Base-by-base conservation (phyloP, 2,113 vertebrate genomes). In the Nothocercus nigrocapillus region DNA sequence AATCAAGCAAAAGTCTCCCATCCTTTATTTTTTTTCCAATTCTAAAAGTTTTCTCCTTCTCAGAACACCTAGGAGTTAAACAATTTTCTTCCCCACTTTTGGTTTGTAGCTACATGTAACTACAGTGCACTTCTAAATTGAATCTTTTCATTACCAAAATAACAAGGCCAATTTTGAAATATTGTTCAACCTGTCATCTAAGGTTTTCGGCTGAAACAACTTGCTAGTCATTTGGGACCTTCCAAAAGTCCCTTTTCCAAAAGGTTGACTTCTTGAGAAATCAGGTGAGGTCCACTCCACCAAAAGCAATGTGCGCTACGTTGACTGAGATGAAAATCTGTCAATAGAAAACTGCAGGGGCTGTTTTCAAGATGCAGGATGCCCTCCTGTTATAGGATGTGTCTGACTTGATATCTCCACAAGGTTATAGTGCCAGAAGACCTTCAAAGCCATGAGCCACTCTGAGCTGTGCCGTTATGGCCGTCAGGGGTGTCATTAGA, bases 361-460 rank as follows among this genome's bases (percentile, higher is more conserved):
- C 28, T 53, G 36, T 22, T 38, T 74, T 6, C n/a, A 74, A 67
- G 69, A 13, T 58, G 9, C 44, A 63, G 34, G 25, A 13, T 67
- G 47, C 13, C 24, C 6, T 86, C 72, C 44, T 82, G 44, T 21
- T 36, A 18, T 11, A 28, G 70, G 36, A 13, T 12, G 40, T 0
- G 0, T 53, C 63, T 69, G 68, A 73, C 45, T 34, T 8, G 6
- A 11, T 10, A 38, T 28, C 14, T 82, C 54, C 19, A 0, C 13
- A 56, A 67, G 42, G 20, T 30, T 8, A 2, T 7, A 49, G 56
- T 82, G 84, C 36, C 81, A 58, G 42, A 16, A 64, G 14, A 70
- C 24, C 56, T 51, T 27, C 76, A 53, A 32, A 40, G 56, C 67
- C 58, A 16, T 14, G 3, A 2, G 32, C 40, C 69, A 27, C 25